Evolutionary conservation across 2,797 vertebrate species (phyloP).

Genomic region (Octomys mimax): DNA sequence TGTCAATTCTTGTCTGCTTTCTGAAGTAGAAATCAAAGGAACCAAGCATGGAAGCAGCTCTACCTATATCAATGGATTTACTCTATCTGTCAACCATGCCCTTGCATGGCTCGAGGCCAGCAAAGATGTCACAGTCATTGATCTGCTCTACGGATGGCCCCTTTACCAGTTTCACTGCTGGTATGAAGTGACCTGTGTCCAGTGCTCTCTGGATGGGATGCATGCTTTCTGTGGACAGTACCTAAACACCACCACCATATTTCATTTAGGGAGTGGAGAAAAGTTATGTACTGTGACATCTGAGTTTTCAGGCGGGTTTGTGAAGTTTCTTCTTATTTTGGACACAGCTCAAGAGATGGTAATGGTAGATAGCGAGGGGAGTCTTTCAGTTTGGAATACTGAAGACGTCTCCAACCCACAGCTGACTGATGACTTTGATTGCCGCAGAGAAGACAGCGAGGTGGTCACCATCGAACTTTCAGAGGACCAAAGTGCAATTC

Average conservation of each 20-base stretch:
- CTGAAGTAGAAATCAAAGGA: conserved; percentile 98
- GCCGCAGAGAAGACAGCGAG: conserved; percentile 96
- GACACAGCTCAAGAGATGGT: conserved; percentile 98
- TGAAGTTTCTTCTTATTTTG: conserved; percentile 97
- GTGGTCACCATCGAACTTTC: conserved; percentile 97
- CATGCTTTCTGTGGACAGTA: conserved; percentile 99
- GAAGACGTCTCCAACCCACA: conserved; percentile 97
- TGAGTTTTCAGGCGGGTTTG: conserved; percentile 98
- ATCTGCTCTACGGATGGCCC: conserved; percentile 98
- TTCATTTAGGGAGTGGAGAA: conserved; percentile 97
- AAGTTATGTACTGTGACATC: conserved; percentile 97
- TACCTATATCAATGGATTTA: conserved; percentile 98
- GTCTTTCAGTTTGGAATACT: conserved; percentile 98
- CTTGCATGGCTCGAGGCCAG: conserved; percentile 99
- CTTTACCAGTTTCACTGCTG: conserved; percentile 99
- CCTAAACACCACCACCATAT: conserved; percentile 97
- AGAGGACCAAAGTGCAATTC: conserved; percentile 98
- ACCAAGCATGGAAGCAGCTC: conserved; percentile 95
- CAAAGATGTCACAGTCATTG: conserved; percentile 98
- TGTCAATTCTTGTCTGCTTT: conserved; percentile 98
- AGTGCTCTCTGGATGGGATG: conserved; percentile 97
- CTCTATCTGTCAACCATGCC: conserved; percentile 96
- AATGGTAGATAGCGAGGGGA: conserved; percentile 98
- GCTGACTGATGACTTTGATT: conserved; percentile 98
- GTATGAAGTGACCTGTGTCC: conserved; percentile 99